Evolutionary conservation across 2,888 invertebrate genomes (phyloP).

Genomic region (Congeria kusceri): DNA sequence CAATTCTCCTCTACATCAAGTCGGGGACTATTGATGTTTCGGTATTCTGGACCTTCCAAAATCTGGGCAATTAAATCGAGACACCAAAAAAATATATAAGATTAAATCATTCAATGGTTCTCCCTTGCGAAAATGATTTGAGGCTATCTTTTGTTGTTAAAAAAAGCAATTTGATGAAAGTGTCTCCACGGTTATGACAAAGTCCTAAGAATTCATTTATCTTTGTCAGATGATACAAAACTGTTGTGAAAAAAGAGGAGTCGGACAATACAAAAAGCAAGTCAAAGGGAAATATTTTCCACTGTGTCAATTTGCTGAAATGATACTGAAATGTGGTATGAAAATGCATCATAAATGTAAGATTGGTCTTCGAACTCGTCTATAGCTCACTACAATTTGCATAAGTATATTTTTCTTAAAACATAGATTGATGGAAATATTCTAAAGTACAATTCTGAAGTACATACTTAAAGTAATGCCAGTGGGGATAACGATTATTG

Average conservation of each 20-base stretch:
- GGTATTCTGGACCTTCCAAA: conserved; percentile 51
- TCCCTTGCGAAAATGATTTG: conserved; percentile 36
- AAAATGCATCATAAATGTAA: conserved; percentile 35
- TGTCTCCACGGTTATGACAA: conserved; percentile 65
- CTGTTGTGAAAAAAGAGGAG: conserved; percentile 59
- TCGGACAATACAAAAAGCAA: conserved; percentile 33
- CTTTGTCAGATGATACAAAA: conserved; percentile 61
- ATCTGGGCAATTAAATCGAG: conserved; percentile 63
- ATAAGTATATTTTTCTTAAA: too few species aligned
- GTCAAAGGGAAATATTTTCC: conserved; percentile 42
- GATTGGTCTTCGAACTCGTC: background rate
- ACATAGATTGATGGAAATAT: too few species aligned
- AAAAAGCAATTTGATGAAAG: conserved; percentile 49
- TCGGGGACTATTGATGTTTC: conserved; percentile 57
- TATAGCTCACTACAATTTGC: too few species aligned
- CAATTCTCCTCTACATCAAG: conserved; percentile 44
- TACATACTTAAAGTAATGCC: too few species aligned
- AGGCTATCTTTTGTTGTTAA: conserved; percentile 52
- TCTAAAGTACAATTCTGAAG: too few species aligned
- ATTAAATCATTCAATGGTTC: conserved; percentile 51
- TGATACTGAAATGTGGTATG: conserved; percentile 38
- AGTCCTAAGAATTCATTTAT: conserved; percentile 61
- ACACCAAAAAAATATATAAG: conserved; percentile 60
- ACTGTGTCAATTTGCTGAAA: conserved; percentile 44
- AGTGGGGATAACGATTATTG: too few species aligned